Evolutionary conservation across 2,113 vertebrate species (phyloP).

Genomic region (Prunella fulvescens): DNA sequence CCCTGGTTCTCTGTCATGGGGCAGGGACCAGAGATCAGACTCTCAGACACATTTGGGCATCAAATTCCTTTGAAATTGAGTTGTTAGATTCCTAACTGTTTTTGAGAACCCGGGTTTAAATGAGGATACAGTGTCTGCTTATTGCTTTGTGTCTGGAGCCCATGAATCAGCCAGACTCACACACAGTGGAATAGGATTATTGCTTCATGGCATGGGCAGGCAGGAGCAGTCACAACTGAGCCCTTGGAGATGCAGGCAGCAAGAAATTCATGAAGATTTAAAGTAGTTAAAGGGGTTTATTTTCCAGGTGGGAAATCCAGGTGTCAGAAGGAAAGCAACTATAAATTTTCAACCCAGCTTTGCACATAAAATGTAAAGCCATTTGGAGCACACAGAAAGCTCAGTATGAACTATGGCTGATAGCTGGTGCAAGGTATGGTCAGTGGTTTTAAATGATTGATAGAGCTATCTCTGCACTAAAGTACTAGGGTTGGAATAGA

Average conservation of each 20-base stretch:
- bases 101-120: constrained; percentile 50
- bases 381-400: constrained; percentile 68
- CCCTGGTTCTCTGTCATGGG: background rate
- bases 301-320: constrained; percentile 73
- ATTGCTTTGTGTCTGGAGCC: constrained; percentile 64
- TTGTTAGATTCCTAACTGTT: constrained; percentile 7
- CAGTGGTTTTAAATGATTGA: constrained; percentile 75
- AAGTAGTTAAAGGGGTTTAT: constrained; percentile 74
- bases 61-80: constrained; percentile 39
- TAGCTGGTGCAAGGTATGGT: constrained; percentile 61
- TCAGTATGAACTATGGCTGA: constrained; percentile 57
- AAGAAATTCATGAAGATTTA: constrained; percentile 74
- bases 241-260: constrained; percentile 62
- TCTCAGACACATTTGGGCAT: background rate
- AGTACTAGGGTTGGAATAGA: constrained; percentile 38
- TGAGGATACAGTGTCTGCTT: constrained; percentile 46
- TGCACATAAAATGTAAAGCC: constrained; percentile 68
- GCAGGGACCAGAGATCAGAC: background rate
- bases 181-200: constrained; percentile 56
- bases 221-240: constrained; percentile 35
- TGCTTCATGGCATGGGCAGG: constrained; percentile 45
- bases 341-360: constrained; percentile 75
- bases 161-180: constrained; percentile 45
- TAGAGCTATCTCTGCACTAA: constrained; percentile 62
- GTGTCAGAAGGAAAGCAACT: constrained; percentile 72